phyloP scores from a whole-genome alignment of 2,888 invertebrate species.

The Aspidiotus rigidus region DNA sequence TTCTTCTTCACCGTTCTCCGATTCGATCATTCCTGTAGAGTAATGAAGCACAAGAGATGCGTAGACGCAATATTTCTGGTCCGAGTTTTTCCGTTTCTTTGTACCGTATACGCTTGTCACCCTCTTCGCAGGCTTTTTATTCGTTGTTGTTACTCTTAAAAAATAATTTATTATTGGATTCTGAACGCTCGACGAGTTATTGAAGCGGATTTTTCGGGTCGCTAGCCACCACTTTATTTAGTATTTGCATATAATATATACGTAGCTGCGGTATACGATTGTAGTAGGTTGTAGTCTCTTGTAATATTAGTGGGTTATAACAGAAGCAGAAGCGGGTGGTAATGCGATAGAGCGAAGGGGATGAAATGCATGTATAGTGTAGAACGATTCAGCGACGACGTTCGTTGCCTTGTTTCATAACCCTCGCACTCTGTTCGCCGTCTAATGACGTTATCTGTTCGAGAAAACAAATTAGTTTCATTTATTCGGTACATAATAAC shows the following conservation, averaged over 20 bases:
- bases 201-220: conserved; percentile 31
- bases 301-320: neutral
- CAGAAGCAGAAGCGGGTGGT: neutral
- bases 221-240: conserved; percentile 28
- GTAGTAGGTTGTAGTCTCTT: neutral
- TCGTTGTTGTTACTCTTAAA: conserved; percentile 6
- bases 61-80: neutral
- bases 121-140: neutral
- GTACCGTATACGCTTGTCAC: neutral
- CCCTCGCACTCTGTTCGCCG: neutral
- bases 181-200: conserved; percentile 27
- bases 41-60: neutral
- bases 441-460: conserved; percentile 27
- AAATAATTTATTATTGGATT: conserved; percentile 28
- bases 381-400: too few species aligned
- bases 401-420: neutral
- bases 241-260: conserved; percentile 23
- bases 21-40: neutral
- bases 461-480: conserved; percentile 27
- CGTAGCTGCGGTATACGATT: neutral
- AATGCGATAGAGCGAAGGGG: neutral
- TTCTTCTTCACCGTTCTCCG: neutral
- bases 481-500: conserved; percentile 19
- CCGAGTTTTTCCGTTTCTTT: neutral
- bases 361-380: conserved; percentile 1